phyloP scores from a whole-genome alignment of 2,797 vertebrate species.

The Heterohyrax brucei region DNA sequence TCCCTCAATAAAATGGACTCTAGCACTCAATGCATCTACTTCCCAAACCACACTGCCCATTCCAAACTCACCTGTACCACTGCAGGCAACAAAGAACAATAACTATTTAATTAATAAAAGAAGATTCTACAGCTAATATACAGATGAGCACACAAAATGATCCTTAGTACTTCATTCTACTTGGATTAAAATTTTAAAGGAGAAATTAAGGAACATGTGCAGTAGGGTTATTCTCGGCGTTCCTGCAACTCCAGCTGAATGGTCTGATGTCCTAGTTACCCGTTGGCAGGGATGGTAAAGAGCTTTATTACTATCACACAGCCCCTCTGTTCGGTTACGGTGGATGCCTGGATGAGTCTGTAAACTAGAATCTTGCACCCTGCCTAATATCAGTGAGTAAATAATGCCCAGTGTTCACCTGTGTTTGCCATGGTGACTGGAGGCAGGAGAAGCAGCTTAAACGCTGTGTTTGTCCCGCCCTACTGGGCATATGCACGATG shows the following conservation, averaged over 20 bases:
- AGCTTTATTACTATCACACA: background rate
- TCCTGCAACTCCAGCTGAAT: background rate
- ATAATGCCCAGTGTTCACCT: background rate
- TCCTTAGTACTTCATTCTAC: background rate
- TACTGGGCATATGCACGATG: background rate
- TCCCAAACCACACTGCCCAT: background rate
- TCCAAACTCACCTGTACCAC: background rate
- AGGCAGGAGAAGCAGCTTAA: background rate
- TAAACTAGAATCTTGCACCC: background rate
- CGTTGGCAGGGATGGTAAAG: background rate
- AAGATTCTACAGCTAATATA: background rate
- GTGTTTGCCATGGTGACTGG: background rate
- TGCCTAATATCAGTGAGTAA: background rate
- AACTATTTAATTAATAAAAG: slow-evolving; percentile 30
- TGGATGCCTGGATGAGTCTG: background rate
- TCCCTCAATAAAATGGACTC: background rate
- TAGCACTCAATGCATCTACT: background rate
- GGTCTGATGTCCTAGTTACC: background rate
- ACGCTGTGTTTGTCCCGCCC: background rate
- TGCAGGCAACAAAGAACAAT: background rate
- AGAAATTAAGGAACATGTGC: background rate
- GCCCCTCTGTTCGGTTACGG: background rate
- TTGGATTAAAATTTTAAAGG: background rate
- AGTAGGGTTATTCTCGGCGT: background rate
- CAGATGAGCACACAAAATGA: background rate